A percentile compares a stretch with the other conserved stretches of the same genome.
phyloP scores from a whole-genome alignment of 2,888 invertebrate genomes.

The Hydriomena furcata region DNA sequence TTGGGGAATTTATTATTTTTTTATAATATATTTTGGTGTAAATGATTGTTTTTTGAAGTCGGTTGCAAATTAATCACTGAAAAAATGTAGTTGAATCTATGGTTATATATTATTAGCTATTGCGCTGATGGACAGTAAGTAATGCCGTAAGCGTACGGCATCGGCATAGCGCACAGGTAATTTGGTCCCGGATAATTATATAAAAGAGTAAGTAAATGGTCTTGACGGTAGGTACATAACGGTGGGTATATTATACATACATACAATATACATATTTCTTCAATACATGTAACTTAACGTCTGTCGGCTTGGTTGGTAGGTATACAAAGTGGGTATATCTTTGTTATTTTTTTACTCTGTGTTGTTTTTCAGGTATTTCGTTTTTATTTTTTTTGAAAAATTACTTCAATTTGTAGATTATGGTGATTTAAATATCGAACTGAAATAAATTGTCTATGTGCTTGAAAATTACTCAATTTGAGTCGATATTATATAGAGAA shows the following conservation, averaged over 20 bases:
- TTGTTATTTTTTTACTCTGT: constrained; percentile 25
- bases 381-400: constrained; percentile 5
- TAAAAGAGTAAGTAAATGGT: constrained; percentile 33
- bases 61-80: constrained; percentile 16
- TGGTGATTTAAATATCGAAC: too few relatives aligned
- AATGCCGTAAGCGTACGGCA: too few relatives aligned
- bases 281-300: constrained; percentile 37
- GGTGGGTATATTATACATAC: constrained; percentile 64
- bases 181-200: constrained; percentile 31
- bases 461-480: too few relatives aligned
- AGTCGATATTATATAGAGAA: too few relatives aligned
- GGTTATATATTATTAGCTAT: constrained; percentile 23
- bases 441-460: too few relatives aligned
- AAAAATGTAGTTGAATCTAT: constrained; percentile 31
- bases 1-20: background rate
- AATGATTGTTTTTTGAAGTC: constrained; percentile 19
- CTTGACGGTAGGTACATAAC: constrained; percentile 61
- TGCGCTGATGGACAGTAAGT: constrained; percentile 18
- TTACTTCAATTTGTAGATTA: constrained; percentile 14
- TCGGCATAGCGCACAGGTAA: constrained; percentile 40
- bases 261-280: constrained; percentile 32
- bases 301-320: constrained; percentile 68
- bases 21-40: background rate
- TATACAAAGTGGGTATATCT: constrained; percentile 43
- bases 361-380: constrained; percentile 14